Base-by-base conservation (phyloP, 2,113 vertebrate genomes). In the Calyptommatus sinebrachiatus region DNA sequence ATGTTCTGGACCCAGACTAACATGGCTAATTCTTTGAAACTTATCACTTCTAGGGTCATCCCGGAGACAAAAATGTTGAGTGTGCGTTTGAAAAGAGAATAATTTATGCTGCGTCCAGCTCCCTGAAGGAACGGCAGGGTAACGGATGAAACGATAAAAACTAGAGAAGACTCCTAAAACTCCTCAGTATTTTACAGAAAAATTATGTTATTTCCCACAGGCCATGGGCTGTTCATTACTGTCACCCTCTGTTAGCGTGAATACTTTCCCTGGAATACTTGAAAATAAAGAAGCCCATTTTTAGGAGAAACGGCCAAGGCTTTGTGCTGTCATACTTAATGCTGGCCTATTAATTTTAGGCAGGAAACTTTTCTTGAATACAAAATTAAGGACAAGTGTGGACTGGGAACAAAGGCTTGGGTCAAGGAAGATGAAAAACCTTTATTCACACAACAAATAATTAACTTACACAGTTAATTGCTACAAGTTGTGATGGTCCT, bases 381-480 rank as follows among this genome's bases (percentile, higher is more conserved):
- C 24, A 61, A 31, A 63, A n/a, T 69, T 35, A 77, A 68, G 81
- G 41, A 74, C 14, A 73, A 80, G 35, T 63, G n/a, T 45, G 26
- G 61, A 28, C 41, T 22, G 46, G 31, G 72, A 61, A 75, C 11
- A 31, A 75, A 81, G 53, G 35, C 50, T 45, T 11, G 31, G 35
- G 29, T 48, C 65, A 74, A 69, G 57, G 7, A 60, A 57, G 65
- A 78, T 57, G 77, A 78, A 70, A 41, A 69, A 68, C 65, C 57
- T n/a, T 80, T 68, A 74, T 74, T 41, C 48, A 45, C 18, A 10
- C 53, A 75, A 46, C 73, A 75, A 69, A 70, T 26, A 81, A 75
- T 61, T 61, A 81, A 81, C 8, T 48, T 81, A 48, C 31, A 81
- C n/a, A 81, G 75, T 75, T 75, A 75, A 61, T 46, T 81, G 66